Evolutionary conservation across 2,113 vertebrate species (phyloP), one percentile per base, ranked within the genome.

Genomic region (Pachypanchax playfairii): DNA sequence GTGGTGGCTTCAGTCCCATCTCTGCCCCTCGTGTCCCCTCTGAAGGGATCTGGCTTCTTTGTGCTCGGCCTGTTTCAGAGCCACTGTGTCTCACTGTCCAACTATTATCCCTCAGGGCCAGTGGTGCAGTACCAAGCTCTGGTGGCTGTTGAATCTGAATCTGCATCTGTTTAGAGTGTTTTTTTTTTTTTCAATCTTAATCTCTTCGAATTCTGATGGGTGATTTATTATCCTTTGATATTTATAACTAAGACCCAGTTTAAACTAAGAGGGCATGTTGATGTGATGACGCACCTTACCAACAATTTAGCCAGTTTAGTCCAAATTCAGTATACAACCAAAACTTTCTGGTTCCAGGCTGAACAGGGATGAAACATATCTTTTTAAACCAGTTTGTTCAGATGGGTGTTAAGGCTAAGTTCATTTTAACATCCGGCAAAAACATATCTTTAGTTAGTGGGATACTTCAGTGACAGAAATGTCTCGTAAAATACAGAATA

Each of bases 191-290:
- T n/a, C n/a, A n/a, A n/a, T n/a, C n/a, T n/a, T n/a, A n/a, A n/a
- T n/a, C n/a, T n/a, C 66, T 71, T 49, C 21, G 29, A 80, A 29
- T 46, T 57, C 73, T 60, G 61, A 67, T 10, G 20, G 73, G 70
- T 67, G 38, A 86, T 87, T 60, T 61, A 72, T 67, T n/a, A n/a
- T n/a, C n/a, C n/a, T 73, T 69, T 49, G 61, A 62, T 68, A 60
- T 61, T 52, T 42, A 38, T 3, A 0, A 20, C 20, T 2, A 3
- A 36, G 20, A 38, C 33, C 0, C 61, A 51, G 44, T 66, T 14
- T 42, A 52, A 65, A 29, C 36, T 9, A 4, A 46, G 57, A 64
- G 61, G 64, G 57, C 22, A 17, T 18, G 63, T 59, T 25, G 39
- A 26, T 65, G 38, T 49, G 29, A 68, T 4, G 42, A 44, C 47